These are phyloP conservation scores for Protomyctophum bolini DNA, from an alignment of 2,113 vertebrate genomes.

Conservation along the genomic window DNA sequence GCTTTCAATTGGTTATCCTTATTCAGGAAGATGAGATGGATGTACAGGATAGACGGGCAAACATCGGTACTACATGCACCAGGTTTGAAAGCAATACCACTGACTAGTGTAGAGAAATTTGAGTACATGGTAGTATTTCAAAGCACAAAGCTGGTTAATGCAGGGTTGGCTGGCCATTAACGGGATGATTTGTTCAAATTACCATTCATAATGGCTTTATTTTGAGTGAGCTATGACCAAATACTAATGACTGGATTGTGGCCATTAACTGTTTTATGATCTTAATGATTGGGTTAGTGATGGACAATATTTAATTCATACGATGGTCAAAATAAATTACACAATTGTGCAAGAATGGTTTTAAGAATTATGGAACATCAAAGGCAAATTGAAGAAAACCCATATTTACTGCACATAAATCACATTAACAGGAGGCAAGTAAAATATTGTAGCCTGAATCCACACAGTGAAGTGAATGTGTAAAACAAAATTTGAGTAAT, in stretches of 20 bases:
- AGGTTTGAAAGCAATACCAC: slow-evolving; percentile 40
- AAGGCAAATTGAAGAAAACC: slow-evolving; percentile 54
- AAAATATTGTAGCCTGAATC: background rate
- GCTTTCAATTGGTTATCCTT: slow-evolving; percentile 42
- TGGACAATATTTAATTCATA: background rate
- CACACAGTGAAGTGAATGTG: slow-evolving; percentile 9
- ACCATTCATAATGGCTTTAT: background rate
- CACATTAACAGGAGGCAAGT: slow-evolving; percentile 10
- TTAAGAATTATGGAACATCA: slow-evolving; percentile 12
- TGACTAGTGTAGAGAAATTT: slow-evolving; percentile 19
- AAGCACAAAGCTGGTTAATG: background rate
- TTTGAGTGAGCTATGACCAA: background rate
- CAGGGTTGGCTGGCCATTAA: background rate
- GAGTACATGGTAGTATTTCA: background rate
- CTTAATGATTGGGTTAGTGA: background rate
- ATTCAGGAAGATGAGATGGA: background rate
- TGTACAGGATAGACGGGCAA: slow-evolving; percentile 11
- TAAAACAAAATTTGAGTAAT: background rate
- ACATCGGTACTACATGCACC: slow-evolving; percentile 48
- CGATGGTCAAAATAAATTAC: background rate
- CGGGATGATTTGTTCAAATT: background rate
- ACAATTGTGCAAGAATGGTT: background rate
- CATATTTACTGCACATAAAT: slow-evolving; percentile 27
- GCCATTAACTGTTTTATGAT: background rate
- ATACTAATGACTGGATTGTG: background rate